Conservation (phyloP, 1,140 invertebrate genomes). For the Halictus rubicundus region DNA sequence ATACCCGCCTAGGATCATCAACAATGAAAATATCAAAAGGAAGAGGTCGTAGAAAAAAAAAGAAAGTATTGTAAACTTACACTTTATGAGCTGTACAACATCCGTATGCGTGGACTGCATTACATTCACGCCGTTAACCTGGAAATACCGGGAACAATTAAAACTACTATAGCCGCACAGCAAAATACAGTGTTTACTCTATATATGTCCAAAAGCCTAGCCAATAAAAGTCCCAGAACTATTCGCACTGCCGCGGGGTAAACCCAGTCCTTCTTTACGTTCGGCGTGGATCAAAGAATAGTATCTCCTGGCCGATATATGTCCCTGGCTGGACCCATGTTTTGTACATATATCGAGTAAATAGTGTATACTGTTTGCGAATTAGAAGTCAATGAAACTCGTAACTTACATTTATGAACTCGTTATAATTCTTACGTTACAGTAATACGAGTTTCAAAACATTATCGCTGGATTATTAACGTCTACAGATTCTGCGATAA, state of each 20-base stretch:
- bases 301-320: no score
- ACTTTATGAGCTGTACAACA: constrained; percentile 96
- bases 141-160: constrained; percentile 68
- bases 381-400: neutral
- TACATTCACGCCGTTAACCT: constrained; percentile 95
- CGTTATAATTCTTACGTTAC: no score
- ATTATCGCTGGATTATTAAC: neutral
- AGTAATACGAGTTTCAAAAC: neutral
- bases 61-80: constrained; percentile 83
- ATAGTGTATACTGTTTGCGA: neutral
- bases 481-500: constrained; percentile 2
- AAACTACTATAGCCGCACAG: constrained; percentile 13
- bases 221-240: no score
- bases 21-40: constrained; percentile 9
- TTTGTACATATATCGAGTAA: no score
- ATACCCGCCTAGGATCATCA: neutral
- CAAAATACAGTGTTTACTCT: no score
- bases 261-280: no score
- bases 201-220: no score
- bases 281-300: no score
- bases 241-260: no score
- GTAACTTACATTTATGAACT: no score
- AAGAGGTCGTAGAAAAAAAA: constrained; percentile 41
- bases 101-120: constrained; percentile 94
- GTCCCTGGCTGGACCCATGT: no score